phyloP scores from a whole-genome alignment of 2,797 vertebrate genomes.

The Etheostoma nigrum region DNA sequence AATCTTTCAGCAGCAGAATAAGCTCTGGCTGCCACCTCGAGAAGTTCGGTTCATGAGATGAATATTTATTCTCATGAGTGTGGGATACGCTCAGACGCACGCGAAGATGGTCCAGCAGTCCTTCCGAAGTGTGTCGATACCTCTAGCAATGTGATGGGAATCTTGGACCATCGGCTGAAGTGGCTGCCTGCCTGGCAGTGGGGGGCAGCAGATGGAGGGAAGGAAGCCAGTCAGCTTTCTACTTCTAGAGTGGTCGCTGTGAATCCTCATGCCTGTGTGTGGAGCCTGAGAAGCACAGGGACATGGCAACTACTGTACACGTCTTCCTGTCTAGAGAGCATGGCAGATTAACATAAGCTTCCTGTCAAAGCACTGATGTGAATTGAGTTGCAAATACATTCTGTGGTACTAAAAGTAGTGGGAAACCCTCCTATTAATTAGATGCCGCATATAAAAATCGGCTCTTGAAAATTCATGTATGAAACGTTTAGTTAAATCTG shows the following conservation, averaged over 20 bases:
- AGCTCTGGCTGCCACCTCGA: too few species aligned
- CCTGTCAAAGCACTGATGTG: constrained; percentile 11
- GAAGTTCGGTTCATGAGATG: too few species aligned
- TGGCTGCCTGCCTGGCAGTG: neutral
- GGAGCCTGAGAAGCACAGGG: constrained; percentile 3
- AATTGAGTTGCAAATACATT: neutral
- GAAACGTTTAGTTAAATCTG: too few species aligned
- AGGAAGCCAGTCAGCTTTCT: neutral
- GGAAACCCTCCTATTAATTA: too few species aligned
- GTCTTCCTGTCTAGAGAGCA: neutral
- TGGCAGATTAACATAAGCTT: constrained; percentile 13
- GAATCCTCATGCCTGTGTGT: neutral
- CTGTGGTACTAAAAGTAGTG: neutral
- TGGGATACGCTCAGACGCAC: too few species aligned
- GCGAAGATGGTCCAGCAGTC: neutral
- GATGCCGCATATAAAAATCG: too few species aligned
- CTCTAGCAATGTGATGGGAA: neutral
- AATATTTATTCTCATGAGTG: too few species aligned
- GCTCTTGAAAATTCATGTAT: too few species aligned
- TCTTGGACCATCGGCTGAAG: neutral
- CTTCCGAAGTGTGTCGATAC: neutral
- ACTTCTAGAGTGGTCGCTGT: neutral
- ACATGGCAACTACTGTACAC: constrained; percentile 16
- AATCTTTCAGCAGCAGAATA: too few species aligned
- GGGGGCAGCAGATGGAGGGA: neutral